These are phyloP conservation scores for Eucera pruinosa DNA, from an alignment of 2,888 invertebrate species.

Conservation along the genomic window DNA sequence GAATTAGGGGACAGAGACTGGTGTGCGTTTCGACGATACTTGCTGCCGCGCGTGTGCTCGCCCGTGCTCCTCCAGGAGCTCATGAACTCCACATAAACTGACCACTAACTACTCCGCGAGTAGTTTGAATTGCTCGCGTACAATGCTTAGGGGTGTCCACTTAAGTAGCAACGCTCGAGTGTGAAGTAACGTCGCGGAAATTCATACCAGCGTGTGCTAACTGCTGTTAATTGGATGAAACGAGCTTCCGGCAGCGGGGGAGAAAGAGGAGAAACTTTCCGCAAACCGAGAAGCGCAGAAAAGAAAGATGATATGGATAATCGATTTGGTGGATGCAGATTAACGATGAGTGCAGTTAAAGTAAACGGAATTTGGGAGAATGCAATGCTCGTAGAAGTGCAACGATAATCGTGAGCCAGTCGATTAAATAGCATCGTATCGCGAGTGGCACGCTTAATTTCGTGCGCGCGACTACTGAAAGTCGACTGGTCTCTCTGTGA, in stretches of 20 bases:
- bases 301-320: not conserved
- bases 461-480: slow-evolving; percentile 23
- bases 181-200: slow-evolving; percentile 32
- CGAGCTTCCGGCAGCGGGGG: not conserved
- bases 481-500: slow-evolving; percentile 28
- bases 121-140: slow-evolving; percentile 60
- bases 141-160: slow-evolving; percentile 52
- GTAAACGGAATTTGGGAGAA: slow-evolving; percentile 14
- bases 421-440: slow-evolving; percentile 59
- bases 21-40: not conserved
- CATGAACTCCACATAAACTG: slow-evolving; percentile 67
- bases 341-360: slow-evolving; percentile 35
- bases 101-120: slow-evolving; percentile 61
- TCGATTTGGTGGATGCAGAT: slow-evolving; percentile 24
- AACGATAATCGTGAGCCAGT: slow-evolving; percentile 43
- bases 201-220: slow-evolving; percentile 28
- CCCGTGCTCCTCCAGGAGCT: slow-evolving; percentile 31
- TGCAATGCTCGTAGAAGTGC: slow-evolving; percentile 28
- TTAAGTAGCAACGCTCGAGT: slow-evolving; percentile 30
- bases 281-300: too few species aligned
- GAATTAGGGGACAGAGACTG: not conserved
- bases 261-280: not conserved
- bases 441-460: slow-evolving; percentile 58
- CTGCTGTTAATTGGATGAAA: slow-evolving; percentile 26
- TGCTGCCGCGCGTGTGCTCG: not conserved